Percentiles rank a stretch among this genome's conserved stretches.
These are phyloP conservation scores for Enteromius afrohamiltoni DNA, from an alignment of 2,797 vertebrate species.

Conservation along the genomic window DNA sequence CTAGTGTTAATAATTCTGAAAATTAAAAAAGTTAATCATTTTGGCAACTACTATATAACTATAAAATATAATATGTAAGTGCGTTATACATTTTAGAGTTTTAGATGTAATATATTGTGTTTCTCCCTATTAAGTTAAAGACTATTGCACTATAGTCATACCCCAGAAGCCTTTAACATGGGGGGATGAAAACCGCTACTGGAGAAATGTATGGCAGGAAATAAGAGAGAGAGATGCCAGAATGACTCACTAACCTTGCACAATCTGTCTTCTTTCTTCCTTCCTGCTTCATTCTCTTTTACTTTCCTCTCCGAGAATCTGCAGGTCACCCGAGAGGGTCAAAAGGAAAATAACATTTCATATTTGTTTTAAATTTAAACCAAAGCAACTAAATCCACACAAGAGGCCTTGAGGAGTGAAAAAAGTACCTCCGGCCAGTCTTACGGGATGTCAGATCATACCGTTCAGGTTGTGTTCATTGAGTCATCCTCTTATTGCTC, in stretches of 20 bases:
- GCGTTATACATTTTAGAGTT: neutral
- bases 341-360: neutral
- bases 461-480: neutral
- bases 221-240: neutral
- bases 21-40: too few species aligned
- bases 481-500: neutral
- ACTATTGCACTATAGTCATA: neutral
- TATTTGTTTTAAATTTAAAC: constrained; percentile 4
- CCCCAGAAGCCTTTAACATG: neutral
- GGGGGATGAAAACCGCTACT: neutral
- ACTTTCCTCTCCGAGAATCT: neutral
- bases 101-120: neutral
- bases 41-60: too few species aligned
- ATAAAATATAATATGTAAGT: neutral
- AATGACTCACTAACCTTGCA: neutral
- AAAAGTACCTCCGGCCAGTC: neutral
- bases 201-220: neutral
- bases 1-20: too few species aligned
- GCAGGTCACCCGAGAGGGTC: neutral
- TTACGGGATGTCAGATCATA: neutral
- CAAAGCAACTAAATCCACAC: neutral
- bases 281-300: constrained; percentile 16
- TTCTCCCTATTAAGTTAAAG: neutral
- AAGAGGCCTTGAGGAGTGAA: neutral
- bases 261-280: constrained; percentile 8